Conservation (phyloP, 2,797 vertebrate genomes). For the Diceros bicornis region DNA sequence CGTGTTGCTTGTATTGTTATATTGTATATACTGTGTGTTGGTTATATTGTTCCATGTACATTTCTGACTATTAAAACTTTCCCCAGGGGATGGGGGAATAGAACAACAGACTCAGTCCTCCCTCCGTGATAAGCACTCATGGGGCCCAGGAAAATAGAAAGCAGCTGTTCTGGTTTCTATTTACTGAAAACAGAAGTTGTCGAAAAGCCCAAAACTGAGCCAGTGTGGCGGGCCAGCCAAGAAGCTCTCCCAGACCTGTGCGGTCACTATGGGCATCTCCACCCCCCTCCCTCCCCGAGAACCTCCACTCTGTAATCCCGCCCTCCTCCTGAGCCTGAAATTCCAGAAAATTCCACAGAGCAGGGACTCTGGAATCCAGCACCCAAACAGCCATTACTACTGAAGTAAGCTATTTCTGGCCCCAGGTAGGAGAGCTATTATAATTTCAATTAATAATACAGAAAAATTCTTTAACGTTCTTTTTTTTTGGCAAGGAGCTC, state of each 20-base stretch:
- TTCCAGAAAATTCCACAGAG: conserved; percentile 41
- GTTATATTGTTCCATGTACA: too few relatives aligned
- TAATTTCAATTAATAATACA: neutral
- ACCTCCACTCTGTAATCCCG: neutral
- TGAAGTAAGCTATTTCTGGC: neutral
- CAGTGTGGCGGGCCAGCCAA: accelerated
- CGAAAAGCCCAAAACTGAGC: neutral
- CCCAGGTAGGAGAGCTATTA: neutral
- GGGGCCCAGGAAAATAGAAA: neutral
- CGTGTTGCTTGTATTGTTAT: too few relatives aligned
- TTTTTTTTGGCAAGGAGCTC: neutral
- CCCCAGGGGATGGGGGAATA: neutral
- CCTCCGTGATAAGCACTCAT: neutral
- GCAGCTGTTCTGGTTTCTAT: neutral
- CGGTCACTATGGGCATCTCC: accelerated
- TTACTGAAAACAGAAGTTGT: neutral
- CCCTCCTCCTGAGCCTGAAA: neutral
- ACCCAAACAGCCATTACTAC: neutral
- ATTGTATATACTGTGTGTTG: too few relatives aligned
- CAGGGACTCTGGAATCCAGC: neutral
- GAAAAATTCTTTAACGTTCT: neutral
- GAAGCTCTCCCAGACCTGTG: neutral
- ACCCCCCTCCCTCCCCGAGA: neutral
- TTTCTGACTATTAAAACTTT: neutral
- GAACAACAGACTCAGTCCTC: neutral